phyloP scores from a whole-genome alignment of 2,113 vertebrate genomes.

The Semicossyphus pulcher region DNA sequence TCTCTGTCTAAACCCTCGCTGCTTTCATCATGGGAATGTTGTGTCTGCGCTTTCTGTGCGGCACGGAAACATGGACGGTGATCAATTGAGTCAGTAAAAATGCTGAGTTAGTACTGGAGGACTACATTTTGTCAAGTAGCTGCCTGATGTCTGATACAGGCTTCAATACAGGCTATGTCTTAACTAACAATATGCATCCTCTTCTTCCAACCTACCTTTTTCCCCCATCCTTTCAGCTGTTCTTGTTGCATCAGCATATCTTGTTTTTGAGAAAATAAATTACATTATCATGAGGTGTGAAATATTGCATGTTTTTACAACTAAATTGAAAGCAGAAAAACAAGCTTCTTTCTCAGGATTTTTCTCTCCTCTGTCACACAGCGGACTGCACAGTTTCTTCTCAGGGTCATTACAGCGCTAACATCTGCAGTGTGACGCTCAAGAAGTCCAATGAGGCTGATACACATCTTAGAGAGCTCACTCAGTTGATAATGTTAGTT shows the following conservation, averaged over 20 bases:
- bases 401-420: constrained; percentile 7
- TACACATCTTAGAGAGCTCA: neutral
- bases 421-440: constrained; percentile 5
- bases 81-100: neutral
- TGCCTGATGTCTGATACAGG: neutral
- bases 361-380: neutral
- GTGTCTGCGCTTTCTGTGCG: neutral
- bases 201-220: no score
- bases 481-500: constrained; percentile 17
- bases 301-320: neutral
- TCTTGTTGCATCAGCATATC: no score
- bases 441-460: constrained; percentile 20
- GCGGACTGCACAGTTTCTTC: neutral
- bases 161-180: no score
- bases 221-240: no score
- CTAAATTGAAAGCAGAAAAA: neutral
- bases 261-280: no score
- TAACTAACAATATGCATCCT: no score
- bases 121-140: neutral
- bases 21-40: neutral
- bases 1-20: neutral
- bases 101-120: neutral
- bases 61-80: neutral
- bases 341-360: neutral
- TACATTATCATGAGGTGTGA: no score